Evolutionary conservation across 2,888 invertebrate genomes (phyloP).

Genomic region (Panopea generosa): DNA sequence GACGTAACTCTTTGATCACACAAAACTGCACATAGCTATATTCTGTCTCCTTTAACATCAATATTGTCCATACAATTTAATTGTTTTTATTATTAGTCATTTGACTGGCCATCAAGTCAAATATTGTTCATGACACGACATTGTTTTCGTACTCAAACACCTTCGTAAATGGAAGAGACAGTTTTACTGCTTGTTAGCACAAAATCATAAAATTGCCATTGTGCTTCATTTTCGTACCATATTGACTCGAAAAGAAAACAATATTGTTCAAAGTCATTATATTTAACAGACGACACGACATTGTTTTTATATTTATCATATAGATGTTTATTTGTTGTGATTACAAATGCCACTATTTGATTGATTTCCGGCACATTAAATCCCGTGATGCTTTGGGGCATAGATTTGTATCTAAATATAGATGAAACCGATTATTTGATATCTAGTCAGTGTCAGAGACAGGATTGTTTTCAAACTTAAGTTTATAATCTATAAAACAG

Average conservation of each 20-base stretch:
- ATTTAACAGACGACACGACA: constrained; percentile 37
- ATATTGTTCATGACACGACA: too few species aligned
- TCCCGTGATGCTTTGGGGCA: constrained; percentile 3
- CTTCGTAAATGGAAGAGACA: constrained; percentile 6
- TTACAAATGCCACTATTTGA: constrained; percentile 31
- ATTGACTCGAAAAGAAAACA: constrained; percentile 5
- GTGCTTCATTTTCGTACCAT: constrained; percentile 13
- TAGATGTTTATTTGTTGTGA: constrained; percentile 43
- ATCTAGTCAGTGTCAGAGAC: too few species aligned
- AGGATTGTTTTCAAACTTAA: too few species aligned
- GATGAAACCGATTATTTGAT: too few species aligned
- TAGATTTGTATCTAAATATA: constrained; percentile 13
- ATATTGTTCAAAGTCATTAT: neutral
- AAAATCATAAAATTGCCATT: constrained; percentile 31
- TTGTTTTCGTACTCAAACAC: too few species aligned
- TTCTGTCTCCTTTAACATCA: too few species aligned
- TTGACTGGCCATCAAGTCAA: too few species aligned
- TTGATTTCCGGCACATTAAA: constrained; percentile 40
- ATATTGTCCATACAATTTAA: too few species aligned
- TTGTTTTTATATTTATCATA: constrained; percentile 49
- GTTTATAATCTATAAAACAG: too few species aligned
- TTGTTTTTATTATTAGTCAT: too few species aligned
- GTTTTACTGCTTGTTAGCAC: constrained; percentile 25
- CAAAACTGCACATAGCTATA: too few species aligned
- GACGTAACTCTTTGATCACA: too few species aligned